Percentiles rank a stretch among this genome's conserved stretches.
These are phyloP conservation scores for Drosophila punjabiensis DNA, from an alignment of 1,140 invertebrate genomes.

Conservation along the genomic window DNA sequence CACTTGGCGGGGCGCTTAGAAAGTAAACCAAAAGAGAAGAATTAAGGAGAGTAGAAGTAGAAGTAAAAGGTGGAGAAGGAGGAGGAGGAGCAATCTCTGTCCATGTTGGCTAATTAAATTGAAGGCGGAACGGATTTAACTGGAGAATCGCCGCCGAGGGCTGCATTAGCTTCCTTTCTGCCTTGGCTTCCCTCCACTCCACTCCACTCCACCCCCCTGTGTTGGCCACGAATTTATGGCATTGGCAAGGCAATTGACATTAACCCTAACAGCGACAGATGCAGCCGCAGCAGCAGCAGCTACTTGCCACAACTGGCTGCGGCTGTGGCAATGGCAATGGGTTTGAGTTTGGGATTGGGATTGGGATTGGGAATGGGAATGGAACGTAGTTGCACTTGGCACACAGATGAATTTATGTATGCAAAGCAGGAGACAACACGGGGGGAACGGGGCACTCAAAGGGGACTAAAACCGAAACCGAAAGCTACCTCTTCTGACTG, in stretches of 20 bases:
- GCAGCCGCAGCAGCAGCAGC: constrained; percentile 32
- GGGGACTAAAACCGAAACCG: constrained; percentile 59
- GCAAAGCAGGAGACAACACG: constrained; percentile 53
- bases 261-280: constrained; percentile 81
- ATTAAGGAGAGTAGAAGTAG: not conserved
- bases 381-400: constrained; percentile 49
- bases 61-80: not conserved
- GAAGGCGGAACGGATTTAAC: constrained; percentile 50
- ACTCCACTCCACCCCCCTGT: not conserved
- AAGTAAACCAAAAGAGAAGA: constrained; percentile 39
- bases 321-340: constrained; percentile 28
- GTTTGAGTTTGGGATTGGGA: constrained; percentile 3
- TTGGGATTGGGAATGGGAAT: constrained; percentile 6
- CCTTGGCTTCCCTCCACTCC: not conserved
- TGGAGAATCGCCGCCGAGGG: constrained; percentile 54
- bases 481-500: constrained; percentile 72
- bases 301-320: constrained; percentile 37
- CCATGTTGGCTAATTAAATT: constrained; percentile 69
- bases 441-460: not conserved
- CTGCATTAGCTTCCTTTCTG: constrained; percentile 17
- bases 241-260: constrained; percentile 75
- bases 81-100: constrained; percentile 24
- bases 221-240: constrained; percentile 66
- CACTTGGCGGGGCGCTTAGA: constrained; percentile 60
- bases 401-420: constrained; percentile 81